A percentile compares a stretch with the other conserved stretches of the same genome.
Evolutionary conservation across 2,113 vertebrate species (phyloP).

Genomic region (Polyodon spathula): DNA sequence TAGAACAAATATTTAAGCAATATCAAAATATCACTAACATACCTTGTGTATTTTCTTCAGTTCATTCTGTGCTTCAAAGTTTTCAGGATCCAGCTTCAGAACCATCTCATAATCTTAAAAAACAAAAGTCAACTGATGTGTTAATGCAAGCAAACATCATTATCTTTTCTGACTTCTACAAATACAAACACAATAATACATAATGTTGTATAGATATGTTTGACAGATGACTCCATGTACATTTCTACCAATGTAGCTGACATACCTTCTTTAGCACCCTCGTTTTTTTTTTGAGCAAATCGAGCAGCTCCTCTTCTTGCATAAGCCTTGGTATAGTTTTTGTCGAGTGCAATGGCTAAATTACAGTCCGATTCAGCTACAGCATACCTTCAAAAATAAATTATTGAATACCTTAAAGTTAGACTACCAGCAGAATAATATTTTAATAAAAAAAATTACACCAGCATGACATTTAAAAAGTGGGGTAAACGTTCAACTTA

Average conservation of each 20-base stretch:
- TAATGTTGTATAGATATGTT: too few relatives aligned
- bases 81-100: slow-evolving; percentile 72
- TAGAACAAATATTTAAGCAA: too few relatives aligned
- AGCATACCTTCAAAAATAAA: slow-evolving; percentile 56
- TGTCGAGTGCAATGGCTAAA: slow-evolving; percentile 79
- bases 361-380: slow-evolving; percentile 93
- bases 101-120: slow-evolving; percentile 81
- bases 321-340: slow-evolving; percentile 76
- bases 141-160: neutral
- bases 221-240: too few relatives aligned
- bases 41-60: slow-evolving; percentile 75
- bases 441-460: too few relatives aligned
- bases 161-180: too few relatives aligned
- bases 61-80: slow-evolving; percentile 76
- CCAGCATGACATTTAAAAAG: too few relatives aligned
- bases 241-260: neutral
- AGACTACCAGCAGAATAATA: too few relatives aligned
- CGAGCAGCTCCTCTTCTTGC: slow-evolving; percentile 73
- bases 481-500: too few relatives aligned
- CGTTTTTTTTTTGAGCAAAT: slow-evolving; percentile 65
- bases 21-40: neutral
- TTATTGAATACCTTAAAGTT: too few relatives aligned
- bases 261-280: slow-evolving; percentile 78
- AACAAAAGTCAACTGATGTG: neutral
- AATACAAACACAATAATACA: too few relatives aligned